Evolutionary conservation across 2,113 vertebrate species (phyloP).

Genomic region (Rhombomys opimus): DNA sequence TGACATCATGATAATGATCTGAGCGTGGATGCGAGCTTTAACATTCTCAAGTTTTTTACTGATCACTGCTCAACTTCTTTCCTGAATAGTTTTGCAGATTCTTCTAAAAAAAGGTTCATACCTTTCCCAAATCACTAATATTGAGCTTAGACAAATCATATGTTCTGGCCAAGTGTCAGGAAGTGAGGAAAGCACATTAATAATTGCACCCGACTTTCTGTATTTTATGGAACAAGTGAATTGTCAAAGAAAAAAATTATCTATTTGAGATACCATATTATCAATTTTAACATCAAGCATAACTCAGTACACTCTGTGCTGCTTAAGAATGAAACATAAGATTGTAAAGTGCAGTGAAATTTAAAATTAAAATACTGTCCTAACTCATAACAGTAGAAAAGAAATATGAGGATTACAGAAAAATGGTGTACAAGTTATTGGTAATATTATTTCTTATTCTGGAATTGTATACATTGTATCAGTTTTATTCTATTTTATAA

Average conservation of each 20-base stretch:
- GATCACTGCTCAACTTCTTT: too few relatives aligned
- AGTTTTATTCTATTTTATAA: constrained; percentile 6
- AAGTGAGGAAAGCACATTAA: background rate
- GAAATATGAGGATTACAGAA: background rate
- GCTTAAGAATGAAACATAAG: background rate
- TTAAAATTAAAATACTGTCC: background rate
- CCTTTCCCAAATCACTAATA: background rate
- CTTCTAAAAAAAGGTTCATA: background rate
- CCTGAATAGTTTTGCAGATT: background rate
- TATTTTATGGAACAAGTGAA: background rate
- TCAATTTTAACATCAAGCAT: background rate
- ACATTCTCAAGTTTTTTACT: background rate
- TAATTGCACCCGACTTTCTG: background rate
- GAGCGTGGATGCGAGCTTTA: too few relatives aligned
- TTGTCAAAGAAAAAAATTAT: background rate
- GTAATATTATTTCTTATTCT: background rate
- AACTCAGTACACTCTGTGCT: background rate
- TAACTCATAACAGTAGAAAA: background rate
- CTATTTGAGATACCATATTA: background rate
- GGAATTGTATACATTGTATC: background rate
- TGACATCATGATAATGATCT: too few relatives aligned
- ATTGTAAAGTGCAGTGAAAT: background rate
- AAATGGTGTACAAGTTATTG: background rate
- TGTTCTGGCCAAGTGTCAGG: background rate
- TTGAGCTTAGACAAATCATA: background rate